A percentile compares a stretch with the other conserved stretches of the same genome.
Conservation (phyloP, 2,113 vertebrate species). For the Poeciliopsis turrubarensis region DNA sequence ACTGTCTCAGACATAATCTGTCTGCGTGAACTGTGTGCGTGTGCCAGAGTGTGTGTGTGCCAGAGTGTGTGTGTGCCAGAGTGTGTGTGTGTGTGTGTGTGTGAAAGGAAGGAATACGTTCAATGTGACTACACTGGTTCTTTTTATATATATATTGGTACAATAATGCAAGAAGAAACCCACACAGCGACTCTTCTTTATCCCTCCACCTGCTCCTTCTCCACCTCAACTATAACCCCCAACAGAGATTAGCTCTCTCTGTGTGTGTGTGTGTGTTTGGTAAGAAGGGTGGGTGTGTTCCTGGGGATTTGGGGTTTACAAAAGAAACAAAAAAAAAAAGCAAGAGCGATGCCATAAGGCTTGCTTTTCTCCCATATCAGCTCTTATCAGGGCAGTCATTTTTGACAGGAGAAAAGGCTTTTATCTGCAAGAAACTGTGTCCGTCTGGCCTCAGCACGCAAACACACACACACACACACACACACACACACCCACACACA, state of each 20-base stretch:
- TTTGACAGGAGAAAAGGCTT: conserved; percentile 73
- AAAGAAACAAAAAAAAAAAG: conserved; percentile 54
- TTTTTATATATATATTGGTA: conserved; percentile 21
- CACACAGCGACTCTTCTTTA: conserved; percentile 46
- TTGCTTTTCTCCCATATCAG: conserved; percentile 72
- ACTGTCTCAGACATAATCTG: conserved; percentile 74
- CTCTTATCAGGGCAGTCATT: conserved; percentile 69
- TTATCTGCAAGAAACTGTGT: conserved; percentile 70
- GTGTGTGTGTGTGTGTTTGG: conserved; percentile 24
- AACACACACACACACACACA: conserved; percentile 30
- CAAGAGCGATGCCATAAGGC: conserved; percentile 68
- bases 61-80: conserved; percentile 3
- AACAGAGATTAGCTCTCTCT: conserved; percentile 54
- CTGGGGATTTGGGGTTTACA: conserved; percentile 67
- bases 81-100: background rate
- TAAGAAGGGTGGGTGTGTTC: conserved; percentile 34
- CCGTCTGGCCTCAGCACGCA: conserved; percentile 36
- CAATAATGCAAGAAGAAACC: conserved; percentile 54
- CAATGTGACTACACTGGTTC: conserved; percentile 48
- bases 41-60: background rate
- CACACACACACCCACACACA: conserved; percentile 43
- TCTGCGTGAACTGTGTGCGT: conserved; percentile 20
- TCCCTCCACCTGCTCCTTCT: conserved; percentile 64
- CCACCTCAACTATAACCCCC: conserved; percentile 46
- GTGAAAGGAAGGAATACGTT: conserved; percentile 41